These are phyloP conservation scores for Malacosoma neustria DNA, from an alignment of 2,888 invertebrate species.

Conservation along the genomic window DNA sequence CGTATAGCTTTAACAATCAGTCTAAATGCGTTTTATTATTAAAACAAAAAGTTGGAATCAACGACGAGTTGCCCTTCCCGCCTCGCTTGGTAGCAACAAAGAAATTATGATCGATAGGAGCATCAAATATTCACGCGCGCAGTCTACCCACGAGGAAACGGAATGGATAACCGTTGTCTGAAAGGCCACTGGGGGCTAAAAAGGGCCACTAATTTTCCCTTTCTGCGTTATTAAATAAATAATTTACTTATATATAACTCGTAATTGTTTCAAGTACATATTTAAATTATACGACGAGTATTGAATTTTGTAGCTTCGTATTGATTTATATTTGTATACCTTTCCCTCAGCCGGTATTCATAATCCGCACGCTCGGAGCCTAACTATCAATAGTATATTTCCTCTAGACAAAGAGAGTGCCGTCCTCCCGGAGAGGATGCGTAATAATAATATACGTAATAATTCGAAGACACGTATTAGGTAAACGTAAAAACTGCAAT, in stretches of 20 bases:
- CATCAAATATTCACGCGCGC: slow-evolving; percentile 66
- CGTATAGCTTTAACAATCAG: no score
- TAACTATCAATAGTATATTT: no score
- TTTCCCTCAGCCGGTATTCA: no score
- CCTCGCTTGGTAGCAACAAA: slow-evolving; percentile 34
- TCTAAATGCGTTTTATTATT: background rate
- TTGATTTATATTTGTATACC: no score
- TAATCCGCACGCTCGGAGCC: no score
- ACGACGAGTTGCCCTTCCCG: slow-evolving; percentile 12
- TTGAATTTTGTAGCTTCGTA: no score
- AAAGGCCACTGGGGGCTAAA: slow-evolving; percentile 55
- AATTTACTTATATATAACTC: slow-evolving; percentile 26
- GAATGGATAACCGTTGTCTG: slow-evolving; percentile 58
- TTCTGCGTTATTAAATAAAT: slow-evolving; percentile 41
- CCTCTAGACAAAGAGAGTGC: no score
- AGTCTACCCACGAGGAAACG: slow-evolving; percentile 50
- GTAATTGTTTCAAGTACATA: slow-evolving; percentile 7
- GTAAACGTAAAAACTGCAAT: no score
- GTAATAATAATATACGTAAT: no score
- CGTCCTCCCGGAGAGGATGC: no score
- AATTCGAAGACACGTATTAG: no score
- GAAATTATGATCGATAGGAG: slow-evolving; percentile 68
- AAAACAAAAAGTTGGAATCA: slow-evolving; percentile 1
- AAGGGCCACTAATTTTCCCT: slow-evolving; percentile 31
- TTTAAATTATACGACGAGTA: slow-evolving; percentile 1